These are phyloP conservation scores for Forbesichthys agassizii DNA, from an alignment of 2,113 vertebrate species.

Conservation along the genomic window DNA sequence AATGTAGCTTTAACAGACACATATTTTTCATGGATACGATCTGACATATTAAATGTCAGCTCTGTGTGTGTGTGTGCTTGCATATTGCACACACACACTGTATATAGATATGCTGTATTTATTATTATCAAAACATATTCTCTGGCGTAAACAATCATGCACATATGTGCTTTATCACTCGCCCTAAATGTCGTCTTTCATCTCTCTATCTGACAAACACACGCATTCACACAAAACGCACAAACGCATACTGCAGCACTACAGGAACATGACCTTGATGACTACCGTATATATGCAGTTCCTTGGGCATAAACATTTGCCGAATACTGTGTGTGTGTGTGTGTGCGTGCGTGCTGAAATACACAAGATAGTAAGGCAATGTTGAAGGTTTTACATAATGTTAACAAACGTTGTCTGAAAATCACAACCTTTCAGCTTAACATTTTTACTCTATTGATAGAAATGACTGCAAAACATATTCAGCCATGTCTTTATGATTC, in stretches of 20 bases:
- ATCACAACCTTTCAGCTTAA: constrained; percentile 45
- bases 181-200: not conserved
- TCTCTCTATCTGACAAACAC: constrained; percentile 1
- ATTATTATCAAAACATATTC: constrained; percentile 19
- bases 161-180: not conserved
- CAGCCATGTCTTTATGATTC: constrained; percentile 26
- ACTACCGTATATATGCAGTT: constrained; percentile 11
- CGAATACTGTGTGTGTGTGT: constrained; percentile 10
- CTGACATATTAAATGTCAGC: constrained; percentile 19
- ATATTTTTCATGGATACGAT: too few relatives aligned
- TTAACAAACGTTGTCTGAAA: constrained; percentile 6
- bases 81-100: constrained; percentile 4
- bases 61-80: not conserved
- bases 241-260: not conserved
- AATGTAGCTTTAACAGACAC: constrained; percentile 10
- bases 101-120: constrained; percentile 1
- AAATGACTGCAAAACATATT: constrained; percentile 48
- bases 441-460: constrained; percentile 30
- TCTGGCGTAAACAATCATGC: constrained; percentile 39
- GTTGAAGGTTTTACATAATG: constrained; percentile 28
- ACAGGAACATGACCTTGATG: constrained; percentile 43
- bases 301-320: constrained; percentile 42
- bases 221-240: constrained; percentile 2
- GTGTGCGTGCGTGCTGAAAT: constrained; percentile 15
- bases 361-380: constrained; percentile 33